Evolutionary conservation across 2,888 invertebrate species (phyloP), one percentile per base, ranked within the genome.

Genomic region (Podabrus alpinus): DNA sequence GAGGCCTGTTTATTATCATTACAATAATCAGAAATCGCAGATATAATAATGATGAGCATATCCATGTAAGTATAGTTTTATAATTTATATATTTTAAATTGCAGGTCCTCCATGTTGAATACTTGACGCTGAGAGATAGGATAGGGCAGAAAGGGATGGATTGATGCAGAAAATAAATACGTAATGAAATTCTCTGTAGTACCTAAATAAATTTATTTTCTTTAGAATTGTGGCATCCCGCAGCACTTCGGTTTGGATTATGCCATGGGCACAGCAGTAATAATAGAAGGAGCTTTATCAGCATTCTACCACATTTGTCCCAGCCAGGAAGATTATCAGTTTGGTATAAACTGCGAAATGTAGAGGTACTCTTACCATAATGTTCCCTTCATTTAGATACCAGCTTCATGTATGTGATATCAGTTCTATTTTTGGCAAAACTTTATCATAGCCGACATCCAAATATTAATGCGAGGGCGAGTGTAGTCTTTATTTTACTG

Each of bases 351-450:
- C 15, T 69, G 15, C 10, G 4, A 13, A 11, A 59, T 68, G 15
- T 64, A 19, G 64, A 61, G 10, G 10, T 59, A 11, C 13, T 69
- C 10, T 16, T 9, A 3, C 15, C n/a, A 13, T 15, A 66, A 7
- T 66, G 9, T 19, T 59, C 3, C 19, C 15, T 19, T 68, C 15
- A 88, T 90, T 13, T 88, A 96, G 96, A 97, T 85, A 96, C 96
- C 0, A 94, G 96, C 79, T 96, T 96, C 86, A 97, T 97, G 97
- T 97, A 97, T 86, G 92, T 96, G 80, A 95, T 95, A 83, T 93
- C 95, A 0, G 94, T 95, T 70, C 87, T 97, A 72, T 93, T 93
- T 80, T 95, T 96, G 92, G 90, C 96, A 73, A 95, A 95, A 88
- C 90, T 97, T 80, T 97, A 96, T 86, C 96, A 97, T 87, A 93